Evolutionary conservation across 1,140 invertebrate genomes (phyloP).

Genomic region (Tetramorium simillimum): DNA sequence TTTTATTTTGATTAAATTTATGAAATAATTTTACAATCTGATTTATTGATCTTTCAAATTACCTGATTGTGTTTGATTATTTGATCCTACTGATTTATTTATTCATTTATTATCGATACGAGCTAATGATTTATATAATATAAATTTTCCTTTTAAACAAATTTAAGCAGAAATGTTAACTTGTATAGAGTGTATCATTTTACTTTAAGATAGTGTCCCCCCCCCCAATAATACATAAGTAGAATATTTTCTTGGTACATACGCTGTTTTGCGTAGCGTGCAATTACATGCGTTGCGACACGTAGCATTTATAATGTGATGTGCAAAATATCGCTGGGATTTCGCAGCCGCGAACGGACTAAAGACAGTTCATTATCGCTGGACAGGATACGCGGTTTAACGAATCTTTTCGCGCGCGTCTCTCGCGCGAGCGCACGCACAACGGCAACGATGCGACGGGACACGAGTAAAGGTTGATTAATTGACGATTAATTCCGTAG

Average conservation of each 20-base stretch:
- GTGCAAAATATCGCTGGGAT: not conserved
- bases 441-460: not conserved
- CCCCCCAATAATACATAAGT: constrained; percentile 11
- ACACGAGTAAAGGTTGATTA: constrained; percentile 29
- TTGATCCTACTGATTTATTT: not conserved
- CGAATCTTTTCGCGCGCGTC: not conserved
- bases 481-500: constrained; percentile 32
- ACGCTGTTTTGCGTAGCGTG: not conserved
- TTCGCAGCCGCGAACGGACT: not conserved
- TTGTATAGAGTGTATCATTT: not conserved
- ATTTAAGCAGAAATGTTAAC: not conserved
- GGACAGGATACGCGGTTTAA: constrained; percentile 15
- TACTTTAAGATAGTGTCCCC: not conserved
- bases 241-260: constrained; percentile 1
- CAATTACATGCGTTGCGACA: not conserved
- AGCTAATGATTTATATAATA: not conserved
- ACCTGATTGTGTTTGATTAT: not conserved
- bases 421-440: not conserved
- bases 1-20: not conserved
- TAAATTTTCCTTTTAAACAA: not conserved
- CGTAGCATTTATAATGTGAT: constrained; percentile 22
- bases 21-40: not conserved
- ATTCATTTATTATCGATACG: not conserved
- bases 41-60: constrained; percentile 15
- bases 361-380: not conserved